Evolutionary conservation across 2,888 invertebrate species (phyloP).

Genomic region (Adelphocoris suturalis): DNA sequence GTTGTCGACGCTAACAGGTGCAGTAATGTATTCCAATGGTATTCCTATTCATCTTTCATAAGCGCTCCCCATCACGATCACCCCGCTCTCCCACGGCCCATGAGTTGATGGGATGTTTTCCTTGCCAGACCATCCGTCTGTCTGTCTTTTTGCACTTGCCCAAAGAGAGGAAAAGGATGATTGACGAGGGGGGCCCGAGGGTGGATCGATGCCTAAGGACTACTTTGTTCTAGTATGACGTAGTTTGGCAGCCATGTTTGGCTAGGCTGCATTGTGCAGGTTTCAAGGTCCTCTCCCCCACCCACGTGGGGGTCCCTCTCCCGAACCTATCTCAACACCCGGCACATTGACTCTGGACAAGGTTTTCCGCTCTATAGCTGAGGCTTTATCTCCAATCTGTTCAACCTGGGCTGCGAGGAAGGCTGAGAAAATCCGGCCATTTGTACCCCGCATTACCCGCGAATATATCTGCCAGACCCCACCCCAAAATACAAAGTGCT

Average conservation of each 20-base stretch:
- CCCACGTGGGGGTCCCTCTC: slow-evolving; percentile 53
- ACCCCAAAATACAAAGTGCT: neutral
- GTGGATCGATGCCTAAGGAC: slow-evolving; percentile 59
- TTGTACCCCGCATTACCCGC: neutral
- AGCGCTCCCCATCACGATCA: neutral
- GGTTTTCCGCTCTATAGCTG: slow-evolving; percentile 42
- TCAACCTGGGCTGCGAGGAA: neutral
- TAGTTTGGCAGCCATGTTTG: slow-evolving; percentile 69
- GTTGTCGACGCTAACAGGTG: neutral
- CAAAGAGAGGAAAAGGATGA: slow-evolving; percentile 56
- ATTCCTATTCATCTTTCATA: neutral
- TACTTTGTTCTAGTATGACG: slow-evolving; percentile 69
- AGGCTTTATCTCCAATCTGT: slow-evolving; percentile 28
- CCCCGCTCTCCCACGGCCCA: neutral
- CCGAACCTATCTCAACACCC: slow-evolving; percentile 62
- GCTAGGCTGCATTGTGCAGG: slow-evolving; percentile 69
- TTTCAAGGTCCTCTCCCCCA: slow-evolving; percentile 69
- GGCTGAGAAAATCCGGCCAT: slow-evolving; percentile 21
- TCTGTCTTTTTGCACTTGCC: slow-evolving; percentile 48
- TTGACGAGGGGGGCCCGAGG: slow-evolving; percentile 40
- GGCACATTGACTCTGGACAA: slow-evolving; percentile 54
- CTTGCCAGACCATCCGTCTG: neutral
- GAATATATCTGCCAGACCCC: neutral
- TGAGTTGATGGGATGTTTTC: neutral
- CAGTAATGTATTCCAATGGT: neutral